Evolutionary conservation across 2,888 invertebrate genomes (phyloP), one percentile per base, ranked within the genome.

Genomic region (Drosophila melanosoma): DNA sequence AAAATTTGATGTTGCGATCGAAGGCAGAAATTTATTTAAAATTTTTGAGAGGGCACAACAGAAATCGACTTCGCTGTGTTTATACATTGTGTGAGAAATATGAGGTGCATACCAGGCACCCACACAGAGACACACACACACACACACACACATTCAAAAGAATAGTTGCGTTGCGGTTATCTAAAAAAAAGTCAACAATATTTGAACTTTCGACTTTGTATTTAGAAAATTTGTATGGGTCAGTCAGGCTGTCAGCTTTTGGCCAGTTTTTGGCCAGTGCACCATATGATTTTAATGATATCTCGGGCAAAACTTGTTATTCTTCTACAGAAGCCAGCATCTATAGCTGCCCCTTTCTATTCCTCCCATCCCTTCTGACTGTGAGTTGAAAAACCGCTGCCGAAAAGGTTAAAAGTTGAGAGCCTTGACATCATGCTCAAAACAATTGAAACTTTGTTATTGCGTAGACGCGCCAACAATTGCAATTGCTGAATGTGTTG

Each of bases 221-320:
- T 20, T 42, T 36, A 53, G 42, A 5, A 65, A 20, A 20, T 45
- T 36, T 45, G 32, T 29, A 42, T 38, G 58, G 58, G 36, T 57
- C 38, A 53, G 56, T 58, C 56, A 38, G 54, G 38, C 75, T 36
- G 32, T 36, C n/a, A 6, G 29, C 29, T 29, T 29, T 29, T 29
- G 20, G 69, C 32, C 29, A 72, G 80, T 79, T 84, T 79, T 75
- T 84, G 84, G 75, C 74, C 81, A 83, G 38, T 64, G 77, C 75
- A 85, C 60, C 84, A 88, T 85, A 88, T 90, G 90, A 90, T 72
- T 85, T 85, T 85, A 85, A 85, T 88, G 83, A 85, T 73, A 69
- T 62, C 61, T 73, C 57, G 32, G 59, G 35, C 6, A 20, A 45
- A 51, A 58, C 57, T 69, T 49, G 29, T 29, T 29, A 29, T 64